A percentile compares a stretch with the other conserved stretches of the same genome.
These are phyloP conservation scores for Dolichomitus sp. DNA, from an alignment of 2,888 invertebrate genomes.

Conservation along the genomic window DNA sequence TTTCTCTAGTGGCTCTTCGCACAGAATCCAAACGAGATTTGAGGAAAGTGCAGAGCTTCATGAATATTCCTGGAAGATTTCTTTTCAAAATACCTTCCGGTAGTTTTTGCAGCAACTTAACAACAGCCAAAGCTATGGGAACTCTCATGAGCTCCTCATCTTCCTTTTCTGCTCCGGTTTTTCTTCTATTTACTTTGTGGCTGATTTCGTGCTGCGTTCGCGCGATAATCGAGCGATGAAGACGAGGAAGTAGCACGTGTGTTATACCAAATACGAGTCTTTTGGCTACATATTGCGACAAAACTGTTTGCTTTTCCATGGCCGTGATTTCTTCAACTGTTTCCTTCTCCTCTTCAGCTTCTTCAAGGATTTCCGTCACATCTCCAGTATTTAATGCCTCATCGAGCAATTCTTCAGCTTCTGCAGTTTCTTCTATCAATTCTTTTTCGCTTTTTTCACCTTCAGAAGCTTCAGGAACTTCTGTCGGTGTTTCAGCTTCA, in stretches of 20 bases:
- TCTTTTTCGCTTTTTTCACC: slow-evolving; percentile 81
- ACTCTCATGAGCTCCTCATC: slow-evolving; percentile 96
- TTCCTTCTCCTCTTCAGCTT: slow-evolving; percentile 68
- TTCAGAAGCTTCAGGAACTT: slow-evolving; percentile 66
- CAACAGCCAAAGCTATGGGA: slow-evolving; percentile 96
- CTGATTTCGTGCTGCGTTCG: slow-evolving; percentile 91
- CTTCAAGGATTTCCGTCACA: slow-evolving; percentile 74
- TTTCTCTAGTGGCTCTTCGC: slow-evolving; percentile 94
- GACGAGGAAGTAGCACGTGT: slow-evolving; percentile 92
- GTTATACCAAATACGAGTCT: slow-evolving; percentile 92
- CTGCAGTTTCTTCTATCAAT: slow-evolving; percentile 71
- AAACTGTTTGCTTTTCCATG: slow-evolving; percentile 86
- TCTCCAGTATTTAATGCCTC: slow-evolving; percentile 78
- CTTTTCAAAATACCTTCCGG: slow-evolving; percentile 92
- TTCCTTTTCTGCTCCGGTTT: slow-evolving; percentile 91
- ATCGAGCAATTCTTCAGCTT: slow-evolving; percentile 85
- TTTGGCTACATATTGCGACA: slow-evolving; percentile 92
- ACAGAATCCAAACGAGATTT: slow-evolving; percentile 96
- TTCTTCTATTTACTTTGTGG: slow-evolving; percentile 93
- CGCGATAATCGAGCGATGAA: slow-evolving; percentile 91
- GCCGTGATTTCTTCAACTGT: slow-evolving; percentile 71
- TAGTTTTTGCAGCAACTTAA: slow-evolving; percentile 95
- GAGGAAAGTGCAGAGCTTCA: slow-evolving; percentile 96
- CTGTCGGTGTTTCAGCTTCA: slow-evolving; percentile 75
- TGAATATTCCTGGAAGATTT: slow-evolving; percentile 94